Evolutionary conservation across 2,888 invertebrate genomes (phyloP).

Genomic region (Leptopilina drosophilae): DNA sequence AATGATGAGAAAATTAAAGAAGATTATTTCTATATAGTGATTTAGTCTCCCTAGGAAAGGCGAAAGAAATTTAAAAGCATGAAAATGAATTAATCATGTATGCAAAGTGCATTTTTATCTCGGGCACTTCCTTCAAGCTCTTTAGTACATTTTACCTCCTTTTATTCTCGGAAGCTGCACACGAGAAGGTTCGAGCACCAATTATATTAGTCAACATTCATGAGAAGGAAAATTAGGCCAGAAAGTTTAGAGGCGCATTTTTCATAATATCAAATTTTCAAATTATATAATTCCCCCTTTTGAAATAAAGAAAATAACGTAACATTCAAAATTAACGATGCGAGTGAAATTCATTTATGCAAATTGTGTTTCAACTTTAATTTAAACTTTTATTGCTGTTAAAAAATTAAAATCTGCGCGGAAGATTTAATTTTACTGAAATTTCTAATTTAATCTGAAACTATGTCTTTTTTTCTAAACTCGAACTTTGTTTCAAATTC

Average conservation of each 20-base stretch:
- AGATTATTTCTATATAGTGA: neutral
- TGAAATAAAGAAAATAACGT: neutral
- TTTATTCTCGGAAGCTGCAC: conserved; percentile 5
- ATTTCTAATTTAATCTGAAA: too few species aligned
- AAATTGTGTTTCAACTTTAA: neutral
- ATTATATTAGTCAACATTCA: conserved; percentile 45
- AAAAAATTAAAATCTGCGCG: too few species aligned
- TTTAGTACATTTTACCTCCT: conserved; percentile 4
- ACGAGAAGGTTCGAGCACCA: conserved; percentile 37
- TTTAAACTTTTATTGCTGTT: too few species aligned
- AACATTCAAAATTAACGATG: neutral
- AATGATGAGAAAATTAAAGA: neutral
- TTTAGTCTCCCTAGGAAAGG: neutral
- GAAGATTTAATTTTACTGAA: too few species aligned
- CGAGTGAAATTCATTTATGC: conserved; percentile 7
- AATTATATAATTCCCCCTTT: conserved; percentile 10
- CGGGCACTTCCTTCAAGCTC: neutral
- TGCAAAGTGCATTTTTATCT: conserved; percentile 26
- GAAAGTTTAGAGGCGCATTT: conserved; percentile 22
- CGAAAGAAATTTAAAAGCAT: neutral
- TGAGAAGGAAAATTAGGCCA: conserved; percentile 40
- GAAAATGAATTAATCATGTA: conserved; percentile 16
- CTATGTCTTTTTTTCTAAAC: too few species aligned
- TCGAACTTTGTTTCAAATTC: too few species aligned
- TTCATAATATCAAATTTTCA: neutral